These are phyloP conservation scores for Oreortyx pictus DNA, from an alignment of 2,797 vertebrate genomes.

Conservation along the genomic window DNA sequence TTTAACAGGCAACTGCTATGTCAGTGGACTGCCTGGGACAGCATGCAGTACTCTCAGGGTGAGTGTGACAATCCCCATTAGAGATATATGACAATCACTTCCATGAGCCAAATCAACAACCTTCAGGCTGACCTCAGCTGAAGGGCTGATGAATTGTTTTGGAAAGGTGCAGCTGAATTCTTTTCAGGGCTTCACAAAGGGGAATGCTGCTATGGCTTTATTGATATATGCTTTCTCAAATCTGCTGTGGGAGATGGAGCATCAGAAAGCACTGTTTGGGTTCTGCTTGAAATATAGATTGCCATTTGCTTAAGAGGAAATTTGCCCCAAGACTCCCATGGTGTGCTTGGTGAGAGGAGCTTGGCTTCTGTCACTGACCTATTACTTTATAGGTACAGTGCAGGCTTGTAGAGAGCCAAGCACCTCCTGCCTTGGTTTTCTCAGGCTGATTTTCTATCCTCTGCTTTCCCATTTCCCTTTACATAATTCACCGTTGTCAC, in stretches of 20 bases:
- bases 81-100: background rate
- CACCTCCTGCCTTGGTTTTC: background rate
- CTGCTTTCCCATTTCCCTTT: background rate
- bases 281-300: background rate
- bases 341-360: background rate
- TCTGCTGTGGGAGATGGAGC: background rate
- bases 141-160: background rate
- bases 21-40: conserved; percentile 96
- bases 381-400: background rate
- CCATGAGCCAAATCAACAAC: background rate
- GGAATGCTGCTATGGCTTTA: background rate
- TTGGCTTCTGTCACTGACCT: background rate
- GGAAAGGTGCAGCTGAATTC: background rate
- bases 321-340: background rate
- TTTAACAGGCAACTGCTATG: conserved; percentile 93
- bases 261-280: background rate
- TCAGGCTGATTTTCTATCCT: background rate
- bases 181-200: background rate
- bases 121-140: background rate
- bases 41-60: conserved; percentile 95
- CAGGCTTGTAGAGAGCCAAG: background rate
- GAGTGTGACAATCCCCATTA: conserved; percentile 34
- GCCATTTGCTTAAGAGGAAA: background rate
- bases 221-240: background rate
- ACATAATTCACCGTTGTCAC: too few relatives aligned